Base-by-base conservation (phyloP, 2,797 vertebrate genomes). In the Garrulus glandarius region DNA sequence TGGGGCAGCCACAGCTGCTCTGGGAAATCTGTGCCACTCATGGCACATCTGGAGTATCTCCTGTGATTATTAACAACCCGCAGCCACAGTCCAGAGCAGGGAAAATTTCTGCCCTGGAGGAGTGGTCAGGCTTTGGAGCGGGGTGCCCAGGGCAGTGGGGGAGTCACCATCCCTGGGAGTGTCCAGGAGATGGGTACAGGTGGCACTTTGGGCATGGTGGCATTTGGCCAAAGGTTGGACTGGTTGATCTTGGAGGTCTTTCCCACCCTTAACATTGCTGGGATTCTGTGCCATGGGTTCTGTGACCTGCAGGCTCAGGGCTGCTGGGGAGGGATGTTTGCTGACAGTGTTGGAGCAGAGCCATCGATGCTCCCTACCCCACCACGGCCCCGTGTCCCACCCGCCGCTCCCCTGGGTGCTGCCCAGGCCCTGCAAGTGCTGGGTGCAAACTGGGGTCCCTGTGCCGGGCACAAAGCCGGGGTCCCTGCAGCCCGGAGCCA, bases 271-370 rank as follows among this genome's bases (percentile, higher is more conserved):
- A 24, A 12, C 6, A 4, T 6, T 11, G 22, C 55, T 59, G 26
- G 36, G 69, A 56, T 56, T 34, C 24, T 21, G 15, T 17, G 43
- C 15, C n/a, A 11, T 2, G 7, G 47, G 27, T 16, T 27, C 47
- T 49, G 47, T 49, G 47, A 15, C 26, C 26, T 15, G 9, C 41
- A 60, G 84, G 6, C 55, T 68, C 2, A 0, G 44, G 60, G 13
- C 27, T 14, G 11, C 6, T 0, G 18, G 55, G 30, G 19, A 19
- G 9, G 1, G 49, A 29, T 2, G 29, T 34, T 49, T 26, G 63
- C 77, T 41, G 56, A 16, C 3, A 1, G 3, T 1, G 0, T 13
- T 24, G 5, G 55, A 46, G 43, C 7, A 1, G 39, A 59, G 36
- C 69, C 55, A 17, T 11, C 3, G 3, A 11, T 5, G 34, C 56